Evolutionary conservation across 2,888 invertebrate species (phyloP).

Genomic region (Orchestes rusci): DNA sequence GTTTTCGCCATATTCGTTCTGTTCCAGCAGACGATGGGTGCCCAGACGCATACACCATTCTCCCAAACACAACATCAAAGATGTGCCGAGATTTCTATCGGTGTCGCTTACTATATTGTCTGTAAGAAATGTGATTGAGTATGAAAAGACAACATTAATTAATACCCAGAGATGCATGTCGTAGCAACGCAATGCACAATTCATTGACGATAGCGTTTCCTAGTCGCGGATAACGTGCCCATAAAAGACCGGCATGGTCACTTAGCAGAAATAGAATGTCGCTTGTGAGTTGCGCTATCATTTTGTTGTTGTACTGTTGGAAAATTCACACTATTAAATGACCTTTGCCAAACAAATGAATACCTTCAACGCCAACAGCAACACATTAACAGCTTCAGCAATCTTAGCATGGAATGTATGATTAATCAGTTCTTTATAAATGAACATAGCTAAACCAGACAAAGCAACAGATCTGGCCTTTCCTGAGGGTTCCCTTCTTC

Average conservation of each 20-base stretch:
- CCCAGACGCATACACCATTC: constrained; percentile 91
- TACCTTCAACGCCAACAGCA: constrained; percentile 63
- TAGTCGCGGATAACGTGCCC: constrained; percentile 61
- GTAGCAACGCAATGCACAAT: constrained; percentile 44
- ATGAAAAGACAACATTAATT: constrained; percentile 28
- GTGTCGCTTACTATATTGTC: constrained; percentile 48
- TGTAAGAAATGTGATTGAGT: constrained; percentile 6
- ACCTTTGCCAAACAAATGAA: constrained; percentile 26
- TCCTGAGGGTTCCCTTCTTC: constrained; percentile 81
- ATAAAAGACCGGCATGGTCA: constrained; percentile 68
- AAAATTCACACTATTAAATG: neutral
- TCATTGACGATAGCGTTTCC: constrained; percentile 53
- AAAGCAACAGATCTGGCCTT: constrained; percentile 84
- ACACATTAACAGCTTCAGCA: constrained; percentile 60
- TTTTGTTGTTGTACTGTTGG: constrained; percentile 66
- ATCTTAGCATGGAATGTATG: constrained; percentile 56
- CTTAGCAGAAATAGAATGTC: constrained; percentile 72
- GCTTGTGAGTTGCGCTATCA: constrained; percentile 77
- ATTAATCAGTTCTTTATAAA: constrained; percentile 59
- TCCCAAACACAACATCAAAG: constrained; percentile 80
- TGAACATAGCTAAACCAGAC: constrained; percentile 72
- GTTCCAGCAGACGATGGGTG: constrained; percentile 53
- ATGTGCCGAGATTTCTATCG: constrained; percentile 68
- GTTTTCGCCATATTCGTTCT: constrained; percentile 44
- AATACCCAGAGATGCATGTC: constrained; percentile 44